Percentiles rank a stretch among this genome's conserved stretches.
Evolutionary conservation across 2,113 vertebrate genomes (phyloP).

Genomic region (Laticauda colubrina): DNA sequence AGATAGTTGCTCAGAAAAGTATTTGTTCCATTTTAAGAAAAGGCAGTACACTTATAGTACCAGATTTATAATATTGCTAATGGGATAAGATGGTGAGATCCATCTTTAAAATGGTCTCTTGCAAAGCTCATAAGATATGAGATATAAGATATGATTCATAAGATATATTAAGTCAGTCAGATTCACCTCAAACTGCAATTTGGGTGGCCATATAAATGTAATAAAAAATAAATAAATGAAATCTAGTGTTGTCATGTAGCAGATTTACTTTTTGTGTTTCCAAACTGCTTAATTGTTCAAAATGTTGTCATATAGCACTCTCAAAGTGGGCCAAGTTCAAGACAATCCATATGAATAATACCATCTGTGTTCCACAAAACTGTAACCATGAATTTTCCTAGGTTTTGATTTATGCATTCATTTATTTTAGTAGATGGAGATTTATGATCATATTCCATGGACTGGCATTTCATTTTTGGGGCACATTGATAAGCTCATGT

Average conservation of each 20-base stretch:
- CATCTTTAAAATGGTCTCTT: neutral
- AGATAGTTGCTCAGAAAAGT: neutral
- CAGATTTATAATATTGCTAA: neutral
- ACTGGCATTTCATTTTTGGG: neutral
- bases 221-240: neutral
- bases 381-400: neutral
- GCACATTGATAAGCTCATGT: neutral
- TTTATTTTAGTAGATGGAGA: neutral
- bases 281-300: neutral
- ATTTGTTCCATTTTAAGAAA: neutral
- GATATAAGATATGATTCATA: neutral
- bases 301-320: neutral
- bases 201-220: neutral
- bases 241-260: neutral
- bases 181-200: neutral
- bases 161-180: neutral
- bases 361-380: neutral
- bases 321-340: neutral
- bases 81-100: neutral
- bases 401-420: neutral
- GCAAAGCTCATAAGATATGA: neutral
- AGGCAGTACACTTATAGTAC: neutral
- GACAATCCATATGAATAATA: neutral
- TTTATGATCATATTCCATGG: neutral
- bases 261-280: neutral